Evolutionary conservation across 2,888 invertebrate species (phyloP).

Genomic region (Acleris sparsana): DNA sequence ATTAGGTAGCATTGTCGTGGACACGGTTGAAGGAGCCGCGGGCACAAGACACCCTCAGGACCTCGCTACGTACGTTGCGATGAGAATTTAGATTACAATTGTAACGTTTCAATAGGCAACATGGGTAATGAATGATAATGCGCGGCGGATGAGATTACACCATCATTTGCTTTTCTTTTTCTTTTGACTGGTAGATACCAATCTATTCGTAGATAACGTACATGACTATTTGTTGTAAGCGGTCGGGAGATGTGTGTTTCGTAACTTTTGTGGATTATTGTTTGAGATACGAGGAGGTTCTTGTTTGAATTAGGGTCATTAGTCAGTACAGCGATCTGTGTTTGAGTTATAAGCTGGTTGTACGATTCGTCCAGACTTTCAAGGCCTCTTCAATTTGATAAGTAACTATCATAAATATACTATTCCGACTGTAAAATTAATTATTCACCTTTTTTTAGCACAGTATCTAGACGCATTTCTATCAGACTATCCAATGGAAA

Average conservation of each 20-base stretch:
- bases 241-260: slow-evolving; percentile 19
- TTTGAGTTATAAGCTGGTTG: too few relatives aligned
- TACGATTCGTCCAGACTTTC: too few relatives aligned
- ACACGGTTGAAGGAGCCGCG: slow-evolving; percentile 63
- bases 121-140: slow-evolving; percentile 37
- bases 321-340: too few relatives aligned
- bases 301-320: neutral
- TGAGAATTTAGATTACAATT: slow-evolving; percentile 74
- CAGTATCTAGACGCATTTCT: too few relatives aligned
- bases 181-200: slow-evolving; percentile 30
- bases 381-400: too few relatives aligned
- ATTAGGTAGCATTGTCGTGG: slow-evolving; percentile 74
- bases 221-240: slow-evolving; percentile 30
- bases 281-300: neutral
- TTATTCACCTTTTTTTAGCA: too few relatives aligned
- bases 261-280: slow-evolving; percentile 24
- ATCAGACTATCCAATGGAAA: too few relatives aligned
- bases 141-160: slow-evolving; percentile 37
- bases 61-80: slow-evolving; percentile 53
- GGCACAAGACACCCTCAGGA: slow-evolving; percentile 67
- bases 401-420: too few relatives aligned
- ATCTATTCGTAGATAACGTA: slow-evolving; percentile 31
- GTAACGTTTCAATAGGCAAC: slow-evolving; percentile 63
- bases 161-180: slow-evolving; percentile 34
- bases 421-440: too few relatives aligned